phyloP scores from a whole-genome alignment of 2,113 vertebrate species.

The Oryzias celebensis region DNA sequence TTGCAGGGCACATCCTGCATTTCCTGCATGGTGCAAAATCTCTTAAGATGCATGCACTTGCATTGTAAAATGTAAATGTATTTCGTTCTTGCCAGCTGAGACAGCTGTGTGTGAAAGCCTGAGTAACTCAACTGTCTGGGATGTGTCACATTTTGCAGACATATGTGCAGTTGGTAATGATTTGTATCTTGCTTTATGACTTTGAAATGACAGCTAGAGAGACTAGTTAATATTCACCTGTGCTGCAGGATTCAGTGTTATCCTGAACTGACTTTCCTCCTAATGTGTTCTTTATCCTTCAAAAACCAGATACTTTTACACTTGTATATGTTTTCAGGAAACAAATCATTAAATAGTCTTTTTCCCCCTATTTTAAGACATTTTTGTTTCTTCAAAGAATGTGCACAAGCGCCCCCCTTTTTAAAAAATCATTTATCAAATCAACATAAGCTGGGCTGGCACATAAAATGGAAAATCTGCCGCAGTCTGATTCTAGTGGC shows the following conservation, averaged over 20 bases:
- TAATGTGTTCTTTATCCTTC: slow-evolving; percentile 5
- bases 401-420: slow-evolving; percentile 48
- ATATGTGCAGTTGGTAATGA: slow-evolving; percentile 21
- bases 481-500: slow-evolving; percentile 70
- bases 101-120: neutral
- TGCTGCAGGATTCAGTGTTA: neutral
- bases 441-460: slow-evolving; percentile 50
- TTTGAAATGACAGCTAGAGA: slow-evolving; percentile 1
- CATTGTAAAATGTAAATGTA: neutral
- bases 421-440: slow-evolving; percentile 43
- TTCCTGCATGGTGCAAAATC: neutral
- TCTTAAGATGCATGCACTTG: neutral
- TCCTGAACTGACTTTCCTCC: neutral
- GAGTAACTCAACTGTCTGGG: neutral
- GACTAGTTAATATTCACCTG: slow-evolving; percentile 44
- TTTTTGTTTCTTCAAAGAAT: slow-evolving; percentile 23
- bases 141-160: slow-evolving; percentile 13
- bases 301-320: neutral
- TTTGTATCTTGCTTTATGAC: slow-evolving; percentile 9
- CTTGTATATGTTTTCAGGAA: no score
- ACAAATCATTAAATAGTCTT: neutral
- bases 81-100: neutral
- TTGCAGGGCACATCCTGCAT: neutral
- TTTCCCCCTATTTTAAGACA: slow-evolving; percentile 1
- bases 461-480: slow-evolving; percentile 63